phyloP scores from a whole-genome alignment of 2,113 vertebrate species.

The Rhegmatorhina hoffmannsi region DNA sequence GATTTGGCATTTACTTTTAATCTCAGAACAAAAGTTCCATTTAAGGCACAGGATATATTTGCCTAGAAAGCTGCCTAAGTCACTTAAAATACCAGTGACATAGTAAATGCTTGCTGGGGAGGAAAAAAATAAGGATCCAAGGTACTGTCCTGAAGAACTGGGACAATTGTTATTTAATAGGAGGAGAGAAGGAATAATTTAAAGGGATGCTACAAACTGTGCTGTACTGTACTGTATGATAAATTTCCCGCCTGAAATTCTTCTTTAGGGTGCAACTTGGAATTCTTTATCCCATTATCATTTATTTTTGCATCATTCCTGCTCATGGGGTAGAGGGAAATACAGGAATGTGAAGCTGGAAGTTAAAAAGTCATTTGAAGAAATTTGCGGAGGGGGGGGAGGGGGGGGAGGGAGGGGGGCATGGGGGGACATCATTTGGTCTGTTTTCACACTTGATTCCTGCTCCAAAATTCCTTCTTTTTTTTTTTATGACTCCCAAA shows the following conservation, averaged over 20 bases:
- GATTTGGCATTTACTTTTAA: neutral
- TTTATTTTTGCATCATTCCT: neutral
- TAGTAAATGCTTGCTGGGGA: neutral
- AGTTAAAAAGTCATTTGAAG: neutral
- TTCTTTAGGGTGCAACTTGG: neutral
- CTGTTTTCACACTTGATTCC: neutral
- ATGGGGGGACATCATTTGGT: neutral
- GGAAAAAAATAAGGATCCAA: accelerated
- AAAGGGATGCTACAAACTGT: neutral
- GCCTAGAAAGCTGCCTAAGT: neutral
- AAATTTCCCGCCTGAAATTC: neutral
- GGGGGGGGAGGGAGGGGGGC: neutral
- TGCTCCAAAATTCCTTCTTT: neutral
- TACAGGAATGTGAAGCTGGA: neutral
- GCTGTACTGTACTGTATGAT: neutral
- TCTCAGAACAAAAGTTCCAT: neutral
- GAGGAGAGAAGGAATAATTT: neutral
- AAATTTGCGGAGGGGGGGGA: neutral
- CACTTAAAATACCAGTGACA: neutral
- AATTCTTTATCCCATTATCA: neutral
- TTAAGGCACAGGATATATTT: neutral
- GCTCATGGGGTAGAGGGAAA: neutral
- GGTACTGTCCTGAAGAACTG: neutral
- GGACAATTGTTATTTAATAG: neutral
- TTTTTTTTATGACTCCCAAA: neutral